Evolutionary conservation across 1,140 invertebrate species (phyloP), one percentile per base, ranked within the genome.

Genomic region (Drosophila nigrodunni): DNA sequence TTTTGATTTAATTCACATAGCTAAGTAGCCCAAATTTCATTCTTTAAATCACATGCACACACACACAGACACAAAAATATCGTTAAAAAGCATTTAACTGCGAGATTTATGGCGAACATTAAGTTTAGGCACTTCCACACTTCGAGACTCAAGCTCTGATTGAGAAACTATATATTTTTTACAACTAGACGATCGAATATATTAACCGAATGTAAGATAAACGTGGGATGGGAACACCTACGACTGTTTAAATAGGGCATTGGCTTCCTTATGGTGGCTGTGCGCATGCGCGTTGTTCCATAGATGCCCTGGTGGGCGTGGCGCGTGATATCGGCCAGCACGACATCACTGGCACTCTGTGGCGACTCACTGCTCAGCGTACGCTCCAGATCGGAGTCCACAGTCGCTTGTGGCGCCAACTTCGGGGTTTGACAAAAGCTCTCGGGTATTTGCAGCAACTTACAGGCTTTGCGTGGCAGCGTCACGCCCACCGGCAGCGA

Each of bases 171-270:
- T 30, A 30, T 30, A 30, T 13, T 43, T 43, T 3, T 7, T 43
- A 43, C 2, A 41, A 3, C 11, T 10, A 11, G 11, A 10, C 39
- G 39, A 3, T 2, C 9, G 39, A n/a, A 41, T 41, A 13, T 10
- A 43, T 43, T 6, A 43, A 43, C 5, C 6, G 6, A 43, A 5
- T n/a, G 41, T n/a, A 13, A 43, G 7, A 21, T 47, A 0, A 30
- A 30, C 25, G 25, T 30, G 1, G 15, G 9, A 30, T 6, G 41
- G 37, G 11, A 71, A 89, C 70, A 92, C 90, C 79, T 92, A 92
- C 90, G 81, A 70, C 90, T 92, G 76, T 90, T 92, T 60, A 92
- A 54, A 61, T 92, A 92, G 2, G 90, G 90, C 90, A 89, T 92
- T 9, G 90, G 90, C 46, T 92, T 91, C 49, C 90, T 57, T 58